phyloP scores from a whole-genome alignment of 2,113 vertebrate species.

The Leucoraja erinaceus region DNA sequence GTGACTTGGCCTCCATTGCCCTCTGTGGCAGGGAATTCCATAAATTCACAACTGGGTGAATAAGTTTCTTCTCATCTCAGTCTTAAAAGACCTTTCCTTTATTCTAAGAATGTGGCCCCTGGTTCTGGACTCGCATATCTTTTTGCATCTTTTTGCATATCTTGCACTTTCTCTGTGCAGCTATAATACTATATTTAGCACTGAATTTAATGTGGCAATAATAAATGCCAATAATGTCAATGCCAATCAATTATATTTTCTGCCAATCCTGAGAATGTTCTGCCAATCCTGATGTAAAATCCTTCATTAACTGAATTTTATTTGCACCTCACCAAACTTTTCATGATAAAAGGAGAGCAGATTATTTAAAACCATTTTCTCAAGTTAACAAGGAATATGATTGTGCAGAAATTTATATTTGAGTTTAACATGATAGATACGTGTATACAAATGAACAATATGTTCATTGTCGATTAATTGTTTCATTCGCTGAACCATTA shows the following conservation, averaged over 20 bases:
- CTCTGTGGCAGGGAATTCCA: too few relatives aligned
- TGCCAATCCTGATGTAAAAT: not conserved
- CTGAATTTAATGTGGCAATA: too few relatives aligned
- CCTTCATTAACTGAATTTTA: not conserved
- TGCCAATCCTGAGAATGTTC: not conserved
- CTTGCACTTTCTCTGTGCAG: too few relatives aligned
- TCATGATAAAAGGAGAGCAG: not conserved
- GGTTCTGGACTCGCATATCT: too few relatives aligned
- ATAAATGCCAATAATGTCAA: too few relatives aligned
- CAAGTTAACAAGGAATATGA: not conserved
- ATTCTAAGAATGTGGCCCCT: too few relatives aligned
- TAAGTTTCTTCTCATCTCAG: too few relatives aligned
- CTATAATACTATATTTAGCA: too few relatives aligned
- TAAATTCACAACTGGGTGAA: too few relatives aligned
- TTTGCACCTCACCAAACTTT: not conserved
- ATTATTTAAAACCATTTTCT: not conserved
- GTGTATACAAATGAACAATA: conserved; percentile 6
- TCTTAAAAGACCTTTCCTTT: too few relatives aligned
- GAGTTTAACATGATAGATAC: not conserved
- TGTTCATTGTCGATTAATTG: not conserved
- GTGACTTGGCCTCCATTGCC: too few relatives aligned
- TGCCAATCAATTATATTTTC: not conserved
- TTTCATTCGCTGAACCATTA: not conserved
- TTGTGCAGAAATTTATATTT: not conserved
- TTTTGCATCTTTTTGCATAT: too few relatives aligned